Conservation (phyloP, 1,140 invertebrate species). For the Papilio dardanus region DNA sequence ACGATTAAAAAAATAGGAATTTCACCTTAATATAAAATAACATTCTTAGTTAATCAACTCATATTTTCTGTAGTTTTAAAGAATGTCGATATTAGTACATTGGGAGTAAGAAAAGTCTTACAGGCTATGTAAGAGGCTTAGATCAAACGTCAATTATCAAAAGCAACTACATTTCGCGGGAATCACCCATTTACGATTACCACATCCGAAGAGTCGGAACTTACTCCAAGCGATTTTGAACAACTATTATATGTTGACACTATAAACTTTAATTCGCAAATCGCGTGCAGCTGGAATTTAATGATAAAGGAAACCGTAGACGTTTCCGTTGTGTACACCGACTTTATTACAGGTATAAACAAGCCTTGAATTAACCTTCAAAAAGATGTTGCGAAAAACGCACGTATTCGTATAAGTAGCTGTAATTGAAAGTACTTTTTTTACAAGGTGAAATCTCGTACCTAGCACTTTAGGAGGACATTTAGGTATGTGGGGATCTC, state of each 20-base stretch:
- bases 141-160: background rate
- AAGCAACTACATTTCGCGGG: background rate
- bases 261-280: slow-evolving; percentile 25
- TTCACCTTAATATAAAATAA: no score
- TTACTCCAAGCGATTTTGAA: slow-evolving; percentile 15
- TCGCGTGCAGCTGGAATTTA: slow-evolving; percentile 24
- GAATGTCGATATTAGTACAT: no score
- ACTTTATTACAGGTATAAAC: background rate
- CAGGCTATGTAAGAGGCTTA: background rate
- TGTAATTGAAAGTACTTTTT: no score
- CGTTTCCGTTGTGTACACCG: slow-evolving; percentile 1
- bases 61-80: no score
- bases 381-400: background rate
- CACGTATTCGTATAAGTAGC: background rate
- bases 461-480: no score
- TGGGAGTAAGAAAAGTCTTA: background rate
- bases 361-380: background rate
- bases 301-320: slow-evolving; percentile 1
- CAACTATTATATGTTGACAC: background rate
- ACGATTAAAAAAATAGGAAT: no score
- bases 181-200: background rate
- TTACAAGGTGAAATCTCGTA: no score
- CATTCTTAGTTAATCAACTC: no score
- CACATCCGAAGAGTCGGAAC: background rate
- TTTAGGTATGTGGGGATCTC: no score